A percentile compares a stretch with the other conserved stretches of the same genome.
phyloP scores from a whole-genome alignment of 1,140 invertebrate genomes.

The Trachymyrmex septentrionalis region DNA sequence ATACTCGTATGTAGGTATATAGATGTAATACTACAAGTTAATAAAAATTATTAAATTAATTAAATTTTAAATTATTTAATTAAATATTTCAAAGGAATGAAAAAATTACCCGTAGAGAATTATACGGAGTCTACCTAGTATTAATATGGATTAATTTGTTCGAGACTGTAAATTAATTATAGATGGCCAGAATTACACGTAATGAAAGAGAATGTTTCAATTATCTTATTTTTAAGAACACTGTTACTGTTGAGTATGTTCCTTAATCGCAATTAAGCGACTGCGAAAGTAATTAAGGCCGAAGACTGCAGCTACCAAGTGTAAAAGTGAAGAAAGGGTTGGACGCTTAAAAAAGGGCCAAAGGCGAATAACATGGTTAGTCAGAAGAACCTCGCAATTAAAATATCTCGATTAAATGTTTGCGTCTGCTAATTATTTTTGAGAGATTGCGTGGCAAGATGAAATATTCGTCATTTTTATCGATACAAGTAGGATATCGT shows the following conservation, averaged over 20 bases:
- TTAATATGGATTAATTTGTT: slow-evolving; percentile 10
- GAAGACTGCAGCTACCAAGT: slow-evolving; percentile 62
- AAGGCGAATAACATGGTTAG: slow-evolving; percentile 66
- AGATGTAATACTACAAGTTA: slow-evolving; percentile 19
- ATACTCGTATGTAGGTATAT: background rate
- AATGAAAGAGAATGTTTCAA: slow-evolving; percentile 77
- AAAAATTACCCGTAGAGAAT: slow-evolving; percentile 25
- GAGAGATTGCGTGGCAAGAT: slow-evolving; percentile 52
- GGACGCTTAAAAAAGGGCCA: slow-evolving; percentile 55
- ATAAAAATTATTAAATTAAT: background rate
- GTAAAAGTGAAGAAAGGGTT: slow-evolving; percentile 79
- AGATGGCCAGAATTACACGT: slow-evolving; percentile 71
- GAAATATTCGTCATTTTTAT: slow-evolving; percentile 49
- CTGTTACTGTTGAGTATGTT: slow-evolving; percentile 66
- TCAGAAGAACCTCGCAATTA: slow-evolving; percentile 75
- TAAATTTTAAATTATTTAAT: background rate
- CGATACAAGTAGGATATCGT: slow-evolving; percentile 57
- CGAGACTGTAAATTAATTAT: slow-evolving; percentile 73
- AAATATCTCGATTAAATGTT: slow-evolving; percentile 79
- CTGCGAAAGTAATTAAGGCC: slow-evolving; percentile 78
- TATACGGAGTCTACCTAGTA: background rate
- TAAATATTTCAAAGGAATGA: background rate
- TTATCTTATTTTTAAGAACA: slow-evolving; percentile 74
- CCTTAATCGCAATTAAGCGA: slow-evolving; percentile 80
- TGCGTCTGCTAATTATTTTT: slow-evolving; percentile 71